phyloP scores from a whole-genome alignment of 2,888 invertebrate genomes.

The Mythimna pallens region DNA sequence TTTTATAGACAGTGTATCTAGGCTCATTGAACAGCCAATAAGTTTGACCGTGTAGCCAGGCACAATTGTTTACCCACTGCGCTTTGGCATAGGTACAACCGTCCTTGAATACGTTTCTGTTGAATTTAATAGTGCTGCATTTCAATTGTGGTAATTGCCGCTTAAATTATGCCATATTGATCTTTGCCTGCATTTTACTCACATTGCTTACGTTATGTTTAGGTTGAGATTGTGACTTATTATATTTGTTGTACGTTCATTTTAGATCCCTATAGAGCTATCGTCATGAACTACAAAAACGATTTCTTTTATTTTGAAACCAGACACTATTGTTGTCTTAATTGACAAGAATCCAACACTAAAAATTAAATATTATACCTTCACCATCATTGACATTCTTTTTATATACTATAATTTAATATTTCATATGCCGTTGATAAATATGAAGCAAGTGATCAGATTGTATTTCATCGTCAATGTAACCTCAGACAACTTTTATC shows the following conservation, averaged over 20 bases:
- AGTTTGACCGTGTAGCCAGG: slow-evolving; percentile 58
- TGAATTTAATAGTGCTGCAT: slow-evolving; percentile 69
- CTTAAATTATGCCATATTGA: slow-evolving; percentile 60
- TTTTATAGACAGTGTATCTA: slow-evolving; percentile 64
- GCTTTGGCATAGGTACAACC: slow-evolving; percentile 61
- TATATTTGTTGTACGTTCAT: neutral
- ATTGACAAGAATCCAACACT: neutral
- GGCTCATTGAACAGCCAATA: slow-evolving; percentile 64
- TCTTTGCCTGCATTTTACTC: slow-evolving; percentile 49
- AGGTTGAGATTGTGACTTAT: slow-evolving; percentile 8
- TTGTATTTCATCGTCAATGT: no score
- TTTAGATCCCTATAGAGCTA: neutral
- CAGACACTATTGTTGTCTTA: neutral
- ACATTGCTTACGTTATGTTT: slow-evolving; percentile 18
- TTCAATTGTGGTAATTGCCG: slow-evolving; percentile 69
- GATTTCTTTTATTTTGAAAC: slow-evolving; percentile 12
- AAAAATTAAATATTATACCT: neutral
- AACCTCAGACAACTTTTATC: neutral
- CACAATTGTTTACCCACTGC: slow-evolving; percentile 55
- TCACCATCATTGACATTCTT: neutral
- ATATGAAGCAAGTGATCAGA: neutral
- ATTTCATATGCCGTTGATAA: neutral
- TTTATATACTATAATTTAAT: neutral
- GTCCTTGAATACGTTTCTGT: slow-evolving; percentile 76
- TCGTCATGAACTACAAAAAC: neutral